phyloP scores from a whole-genome alignment of 1,140 invertebrate genomes.

The Drosophila ohnishii region DNA sequence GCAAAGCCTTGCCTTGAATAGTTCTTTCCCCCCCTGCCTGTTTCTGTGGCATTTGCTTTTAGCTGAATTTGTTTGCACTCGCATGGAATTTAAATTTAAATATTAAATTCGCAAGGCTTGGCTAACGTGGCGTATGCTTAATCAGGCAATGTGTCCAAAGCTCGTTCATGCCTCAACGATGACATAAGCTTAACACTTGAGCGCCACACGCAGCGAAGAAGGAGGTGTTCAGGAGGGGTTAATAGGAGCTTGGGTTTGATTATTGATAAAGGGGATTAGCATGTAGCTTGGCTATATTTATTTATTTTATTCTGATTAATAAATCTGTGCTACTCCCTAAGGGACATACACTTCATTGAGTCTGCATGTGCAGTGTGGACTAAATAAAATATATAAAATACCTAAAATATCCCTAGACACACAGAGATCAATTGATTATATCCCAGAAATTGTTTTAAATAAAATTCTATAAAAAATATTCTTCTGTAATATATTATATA shows the following conservation, averaged over 20 bases:
- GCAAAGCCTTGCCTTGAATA: constrained; percentile 50
- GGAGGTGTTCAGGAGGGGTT: constrained; percentile 7
- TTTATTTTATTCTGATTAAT: constrained; percentile 1
- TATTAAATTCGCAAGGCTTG: constrained; percentile 22
- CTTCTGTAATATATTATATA: not conserved
- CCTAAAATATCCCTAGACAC: not conserved
- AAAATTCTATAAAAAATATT: not conserved
- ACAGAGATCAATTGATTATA: not conserved
- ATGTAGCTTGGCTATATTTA: constrained; percentile 2
- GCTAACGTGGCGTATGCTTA: constrained; percentile 47
- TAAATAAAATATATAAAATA: not conserved
- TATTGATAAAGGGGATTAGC: not conserved
- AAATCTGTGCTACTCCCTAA: not conserved
- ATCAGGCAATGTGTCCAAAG: constrained; percentile 67
- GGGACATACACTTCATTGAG: not conserved
- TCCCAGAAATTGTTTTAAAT: not conserved
- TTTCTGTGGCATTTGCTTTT: constrained; percentile 77
- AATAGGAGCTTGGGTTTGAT: constrained; percentile 15
- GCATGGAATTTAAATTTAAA: constrained; percentile 22
- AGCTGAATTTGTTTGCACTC: constrained; percentile 54
- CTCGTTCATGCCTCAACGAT: constrained; percentile 77
- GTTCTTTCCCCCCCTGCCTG: constrained; percentile 46
- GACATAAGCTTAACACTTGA: constrained; percentile 76
- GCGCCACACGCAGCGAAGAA: constrained; percentile 54
- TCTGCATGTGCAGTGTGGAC: not conserved